These are phyloP conservation scores for Plemyria rubiginata DNA, from an alignment of 2,888 invertebrate genomes.

Conservation along the genomic window DNA sequence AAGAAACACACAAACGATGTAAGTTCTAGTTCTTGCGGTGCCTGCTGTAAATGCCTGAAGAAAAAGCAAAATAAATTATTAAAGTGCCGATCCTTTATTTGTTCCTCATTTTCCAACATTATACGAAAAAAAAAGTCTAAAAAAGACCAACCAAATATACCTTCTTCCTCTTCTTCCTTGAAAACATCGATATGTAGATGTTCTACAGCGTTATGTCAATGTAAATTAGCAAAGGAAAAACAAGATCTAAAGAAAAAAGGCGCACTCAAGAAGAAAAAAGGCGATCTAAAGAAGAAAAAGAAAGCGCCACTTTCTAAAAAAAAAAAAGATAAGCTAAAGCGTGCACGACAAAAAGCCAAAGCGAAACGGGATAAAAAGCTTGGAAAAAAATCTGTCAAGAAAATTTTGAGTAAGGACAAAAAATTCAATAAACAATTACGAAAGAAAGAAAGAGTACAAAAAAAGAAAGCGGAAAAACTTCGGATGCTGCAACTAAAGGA, in stretches of 20 bases:
- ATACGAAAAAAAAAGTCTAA: conserved; percentile 3
- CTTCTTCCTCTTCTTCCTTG: neutral
- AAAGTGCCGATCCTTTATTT: conserved; percentile 20
- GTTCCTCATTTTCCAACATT: conserved; percentile 20
- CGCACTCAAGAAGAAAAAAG: neutral
- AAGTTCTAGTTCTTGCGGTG: conserved; percentile 5
- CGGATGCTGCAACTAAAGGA: conserved; percentile 40
- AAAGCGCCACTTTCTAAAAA: neutral
- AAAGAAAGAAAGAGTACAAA: conserved; percentile 39
- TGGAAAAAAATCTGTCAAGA: conserved; percentile 10
- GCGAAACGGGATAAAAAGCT: conserved; percentile 6
- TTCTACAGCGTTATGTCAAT: neutral
- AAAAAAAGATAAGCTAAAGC: neutral
- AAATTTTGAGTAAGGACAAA: conserved; percentile 21
- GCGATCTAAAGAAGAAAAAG: neutral
- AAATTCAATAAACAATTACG: conserved; percentile 28
- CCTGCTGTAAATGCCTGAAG: conserved; percentile 24
- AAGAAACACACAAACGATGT: neutral
- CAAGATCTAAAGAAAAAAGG: neutral
- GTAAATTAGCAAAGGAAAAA: conserved; percentile 5
- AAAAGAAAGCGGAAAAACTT: conserved; percentile 37
- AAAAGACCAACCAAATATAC: neutral
- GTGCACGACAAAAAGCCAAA: neutral
- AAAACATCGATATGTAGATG: no score
- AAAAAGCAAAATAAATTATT: conserved; percentile 17